A percentile compares a stretch with the other conserved stretches of the same genome.
Conservation (phyloP, 2,113 vertebrate species). For the Psittacara wagleri region DNA sequence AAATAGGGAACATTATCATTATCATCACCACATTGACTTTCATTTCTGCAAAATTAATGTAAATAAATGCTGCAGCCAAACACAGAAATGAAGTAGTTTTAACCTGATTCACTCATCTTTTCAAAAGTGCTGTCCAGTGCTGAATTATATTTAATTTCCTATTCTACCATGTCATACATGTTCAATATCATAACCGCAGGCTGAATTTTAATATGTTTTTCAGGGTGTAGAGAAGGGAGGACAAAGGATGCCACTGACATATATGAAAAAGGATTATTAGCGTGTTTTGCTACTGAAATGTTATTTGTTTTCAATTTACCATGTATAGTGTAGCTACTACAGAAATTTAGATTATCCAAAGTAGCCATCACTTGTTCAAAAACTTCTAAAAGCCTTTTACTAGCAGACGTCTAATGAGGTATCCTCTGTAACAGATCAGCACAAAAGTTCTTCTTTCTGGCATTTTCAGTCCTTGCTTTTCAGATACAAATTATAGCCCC, state of each 20-base stretch:
- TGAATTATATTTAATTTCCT: slow-evolving; percentile 63
- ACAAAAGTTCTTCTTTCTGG: neutral
- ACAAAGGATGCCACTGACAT: neutral
- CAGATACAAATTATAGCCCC: neutral
- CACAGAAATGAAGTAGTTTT: slow-evolving; percentile 20
- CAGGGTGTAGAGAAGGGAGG: neutral
- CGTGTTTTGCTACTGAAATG: neutral
- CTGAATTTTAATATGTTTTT: neutral
- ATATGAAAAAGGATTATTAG: neutral
- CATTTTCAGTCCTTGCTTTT: neutral
- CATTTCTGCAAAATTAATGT: slow-evolving; percentile 64
- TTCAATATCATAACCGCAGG: neutral
- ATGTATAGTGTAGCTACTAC: fast-evolving
- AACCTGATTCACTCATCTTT: neutral
- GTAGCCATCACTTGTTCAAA: neutral
- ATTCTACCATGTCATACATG: neutral
- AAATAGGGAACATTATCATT: slow-evolving; percentile 28
- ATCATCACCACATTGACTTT: slow-evolving; percentile 32
- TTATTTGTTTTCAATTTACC: neutral
- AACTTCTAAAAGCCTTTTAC: neutral
- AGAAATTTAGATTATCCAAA: neutral
- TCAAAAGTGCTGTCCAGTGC: slow-evolving; percentile 65
- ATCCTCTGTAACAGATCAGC: neutral
- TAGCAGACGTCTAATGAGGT: neutral
- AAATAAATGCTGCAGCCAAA: slow-evolving; percentile 55